Base-by-base conservation (phyloP, 2,113 vertebrate genomes). In the Odobenus rosmarus region DNA sequence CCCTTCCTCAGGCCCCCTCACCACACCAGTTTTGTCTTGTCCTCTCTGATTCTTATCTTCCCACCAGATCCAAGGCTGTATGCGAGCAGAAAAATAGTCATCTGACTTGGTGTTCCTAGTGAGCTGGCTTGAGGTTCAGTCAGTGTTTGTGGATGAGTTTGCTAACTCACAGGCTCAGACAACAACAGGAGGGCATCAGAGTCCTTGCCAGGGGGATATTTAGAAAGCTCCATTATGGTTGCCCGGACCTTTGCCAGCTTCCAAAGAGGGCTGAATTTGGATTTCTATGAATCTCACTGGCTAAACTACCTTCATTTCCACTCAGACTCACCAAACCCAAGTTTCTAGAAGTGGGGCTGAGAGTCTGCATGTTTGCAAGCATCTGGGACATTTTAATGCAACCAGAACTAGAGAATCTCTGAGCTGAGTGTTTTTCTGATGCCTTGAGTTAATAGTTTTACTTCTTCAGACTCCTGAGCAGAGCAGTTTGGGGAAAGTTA, bases 401-500 rank as follows among this genome's bases (percentile, higher is more conserved):
- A n/a, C 46, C 82, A 21, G 85, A 80, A 53, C 51, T 19, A 8
- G 42, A 57, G 49, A 26, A 3, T 74, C 53, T 87, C 49, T 33
- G 13, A n/a, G 39, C 46, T 42, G 57, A 87, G 88, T 55, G 59
- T 89, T 80, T 46, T 67, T 49, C 33, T 5, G 83, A 33, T 62
- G 42, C 31, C 18, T 91, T 26, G 69, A 46, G 49, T 83, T 86
- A 55, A 69, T 4, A 49, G 19, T 92, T 93, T 98, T 11, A 8
- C 87, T 96, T 98, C 95, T 98, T 94, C 94, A 98, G 97, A 80
- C 95, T 97, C 96, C 98, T 93, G 97, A 98, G 96, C 94, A 97
- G 82, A 95, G 98, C 83, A 92, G 93, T 97, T 97, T 96, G 93
- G 96, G 97, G 92, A 92, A 97, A 98, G 99, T 98, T 98, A 99